Percentiles rank a stretch among this genome's conserved stretches.
Conservation (phyloP, 2,888 invertebrate species). For the Lasioglossum malachurum region DNA sequence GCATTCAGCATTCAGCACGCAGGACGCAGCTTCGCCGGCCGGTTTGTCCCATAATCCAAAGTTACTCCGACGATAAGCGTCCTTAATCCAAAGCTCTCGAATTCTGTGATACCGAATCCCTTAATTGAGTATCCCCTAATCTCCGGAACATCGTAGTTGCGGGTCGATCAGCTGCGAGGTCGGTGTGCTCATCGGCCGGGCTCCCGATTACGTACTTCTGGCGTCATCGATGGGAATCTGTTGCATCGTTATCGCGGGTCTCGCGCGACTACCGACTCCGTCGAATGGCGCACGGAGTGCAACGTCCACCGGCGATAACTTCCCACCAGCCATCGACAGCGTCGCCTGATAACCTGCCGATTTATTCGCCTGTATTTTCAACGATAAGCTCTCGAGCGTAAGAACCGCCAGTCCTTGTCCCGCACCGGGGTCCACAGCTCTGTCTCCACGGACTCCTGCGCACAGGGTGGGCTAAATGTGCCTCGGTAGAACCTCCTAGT, state of each 20-base stretch:
- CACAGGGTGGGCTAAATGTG: neutral
- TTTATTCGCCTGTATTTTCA: conserved; percentile 52
- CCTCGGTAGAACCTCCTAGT: neutral
- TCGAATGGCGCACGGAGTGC: conserved; percentile 36
- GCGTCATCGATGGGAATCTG: conserved; percentile 61
- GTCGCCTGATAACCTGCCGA: conserved; percentile 48
- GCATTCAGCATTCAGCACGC: conserved; percentile 31
- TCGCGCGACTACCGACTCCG: conserved; percentile 27
- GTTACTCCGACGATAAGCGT: conserved; percentile 73
- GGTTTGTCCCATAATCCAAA: conserved; percentile 65
- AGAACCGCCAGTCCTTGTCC: conserved; percentile 30
- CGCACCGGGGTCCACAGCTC: neutral
- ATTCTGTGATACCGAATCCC: conserved; percentile 76
- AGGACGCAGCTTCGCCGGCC: conserved; percentile 33
- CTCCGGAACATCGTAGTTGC: conserved; percentile 69
- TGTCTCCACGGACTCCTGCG: neutral
- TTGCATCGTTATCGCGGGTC: conserved; percentile 60
- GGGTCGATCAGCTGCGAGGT: conserved; percentile 66
- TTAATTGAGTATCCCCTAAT: conserved; percentile 76
- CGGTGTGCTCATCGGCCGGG: conserved; percentile 36
- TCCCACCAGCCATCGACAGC: conserved; percentile 29
- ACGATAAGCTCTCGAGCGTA: conserved; percentile 47
- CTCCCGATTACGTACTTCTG: conserved; percentile 57
- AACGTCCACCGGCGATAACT: conserved; percentile 45
- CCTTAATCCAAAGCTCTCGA: conserved; percentile 74